Conservation (phyloP, 2,888 invertebrate genomes). For the Pseudococcus jackbeardsleyi region DNA sequence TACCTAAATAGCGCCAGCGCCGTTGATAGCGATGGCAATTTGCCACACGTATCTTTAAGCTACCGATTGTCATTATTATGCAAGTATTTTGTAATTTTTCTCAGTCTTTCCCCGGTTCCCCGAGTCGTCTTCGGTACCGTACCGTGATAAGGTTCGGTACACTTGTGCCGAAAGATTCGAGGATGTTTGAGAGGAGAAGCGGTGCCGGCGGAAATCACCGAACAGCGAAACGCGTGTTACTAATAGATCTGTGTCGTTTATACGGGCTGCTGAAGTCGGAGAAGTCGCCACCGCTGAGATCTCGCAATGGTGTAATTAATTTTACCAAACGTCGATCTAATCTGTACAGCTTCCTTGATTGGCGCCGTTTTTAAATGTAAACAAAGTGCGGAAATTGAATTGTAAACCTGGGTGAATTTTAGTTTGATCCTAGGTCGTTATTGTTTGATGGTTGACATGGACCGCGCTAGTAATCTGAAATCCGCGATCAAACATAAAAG, state of each 20-base stretch:
- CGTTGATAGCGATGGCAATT: constrained; percentile 3
- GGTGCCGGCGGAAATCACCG: neutral
- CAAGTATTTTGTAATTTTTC: constrained; percentile 34
- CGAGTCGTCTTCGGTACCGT: neutral
- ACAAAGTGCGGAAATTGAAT: too few relatives aligned
- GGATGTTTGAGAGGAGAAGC: neutral
- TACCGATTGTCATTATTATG: constrained; percentile 19
- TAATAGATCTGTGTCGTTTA: constrained; percentile 14
- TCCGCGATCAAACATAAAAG: too few relatives aligned
- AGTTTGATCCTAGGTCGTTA: too few relatives aligned
- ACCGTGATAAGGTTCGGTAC: neutral
- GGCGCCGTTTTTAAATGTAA: too few relatives aligned
- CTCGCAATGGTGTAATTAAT: constrained; percentile 20
- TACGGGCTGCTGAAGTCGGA: neutral
- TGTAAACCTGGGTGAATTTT: too few relatives aligned
- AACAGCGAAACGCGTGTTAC: neutral
- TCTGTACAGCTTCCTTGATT: constrained; percentile 8
- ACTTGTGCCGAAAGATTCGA: neutral
- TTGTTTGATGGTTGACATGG: too few relatives aligned
- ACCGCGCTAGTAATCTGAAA: too few relatives aligned
- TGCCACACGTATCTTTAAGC: constrained; percentile 45
- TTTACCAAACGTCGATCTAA: neutral
- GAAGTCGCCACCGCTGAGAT: neutral
- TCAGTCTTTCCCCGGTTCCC: neutral
- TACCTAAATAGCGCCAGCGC: neutral